Evolutionary conservation across 1,140 invertebrate species (phyloP).

Genomic region (Hypothenemus hampei): DNA sequence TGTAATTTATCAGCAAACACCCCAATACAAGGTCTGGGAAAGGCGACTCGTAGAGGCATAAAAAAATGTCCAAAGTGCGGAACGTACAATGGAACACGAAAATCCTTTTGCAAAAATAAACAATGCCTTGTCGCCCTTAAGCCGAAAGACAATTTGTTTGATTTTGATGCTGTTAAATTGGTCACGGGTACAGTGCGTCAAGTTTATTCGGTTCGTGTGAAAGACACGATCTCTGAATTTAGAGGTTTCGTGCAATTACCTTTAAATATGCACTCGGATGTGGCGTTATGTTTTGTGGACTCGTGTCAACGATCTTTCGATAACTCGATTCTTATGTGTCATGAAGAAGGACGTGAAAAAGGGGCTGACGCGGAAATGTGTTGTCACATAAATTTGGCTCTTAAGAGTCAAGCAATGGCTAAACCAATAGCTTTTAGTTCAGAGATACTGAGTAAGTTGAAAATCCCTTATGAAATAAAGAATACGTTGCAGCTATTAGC

Average conservation of each 20-base stretch:
- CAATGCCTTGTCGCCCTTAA: conserved; percentile 67
- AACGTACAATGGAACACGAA: conserved; percentile 70
- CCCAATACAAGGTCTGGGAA: conserved; percentile 34
- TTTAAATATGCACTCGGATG: conserved; percentile 49
- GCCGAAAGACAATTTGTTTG: conserved; percentile 58
- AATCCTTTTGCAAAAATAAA: conserved; percentile 72
- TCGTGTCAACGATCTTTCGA: conserved; percentile 57
- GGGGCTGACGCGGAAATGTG: conserved; percentile 45
- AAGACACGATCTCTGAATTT: conserved; percentile 59
- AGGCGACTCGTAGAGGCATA: conserved; percentile 49
- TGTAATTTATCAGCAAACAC: too few relatives aligned
- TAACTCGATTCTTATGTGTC: conserved; percentile 54
- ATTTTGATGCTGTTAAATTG: conserved; percentile 66
- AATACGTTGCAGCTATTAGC: conserved; percentile 63
- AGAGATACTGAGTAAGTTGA: conserved; percentile 59
- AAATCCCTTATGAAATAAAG: conserved; percentile 60
- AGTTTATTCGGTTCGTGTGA: conserved; percentile 67
- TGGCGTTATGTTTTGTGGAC: conserved; percentile 64
- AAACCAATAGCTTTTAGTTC: conserved; percentile 56
- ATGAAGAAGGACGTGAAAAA: conserved; percentile 46
- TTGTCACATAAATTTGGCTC: conserved; percentile 64
- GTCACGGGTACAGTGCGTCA: conserved; percentile 57
- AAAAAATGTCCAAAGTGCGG: conserved; percentile 76
- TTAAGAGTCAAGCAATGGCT: conserved; percentile 61
- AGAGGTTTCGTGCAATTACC: conserved; percentile 72